Percentiles rank a stretch among this genome's conserved stretches.
Conservation (phyloP, 2,797 vertebrate genomes). For the Percopsis omiscomaycus region DNA sequence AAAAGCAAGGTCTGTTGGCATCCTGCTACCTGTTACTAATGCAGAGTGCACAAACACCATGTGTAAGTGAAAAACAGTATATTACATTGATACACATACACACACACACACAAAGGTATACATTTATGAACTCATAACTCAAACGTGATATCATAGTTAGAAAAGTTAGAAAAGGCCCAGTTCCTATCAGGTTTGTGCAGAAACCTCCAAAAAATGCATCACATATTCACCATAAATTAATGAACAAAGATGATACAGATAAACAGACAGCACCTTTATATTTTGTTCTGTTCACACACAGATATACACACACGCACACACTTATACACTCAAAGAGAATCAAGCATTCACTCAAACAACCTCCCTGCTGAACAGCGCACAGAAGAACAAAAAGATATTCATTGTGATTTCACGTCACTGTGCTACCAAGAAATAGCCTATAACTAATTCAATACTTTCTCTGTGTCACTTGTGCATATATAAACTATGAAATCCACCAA, state of each 20-base stretch:
- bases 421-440: conserved; percentile 76
- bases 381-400: conserved; percentile 66
- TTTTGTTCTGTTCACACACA: conserved; percentile 54
- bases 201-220: conserved; percentile 67
- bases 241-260: conserved; percentile 79
- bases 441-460: conserved; percentile 79
- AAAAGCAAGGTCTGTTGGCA: too few relatives aligned
- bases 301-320: neutral
- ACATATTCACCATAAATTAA: conserved; percentile 80
- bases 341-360: conserved; percentile 52
- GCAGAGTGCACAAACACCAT: too few relatives aligned
- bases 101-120: too few relatives aligned
- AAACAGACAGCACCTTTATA: conserved; percentile 71
- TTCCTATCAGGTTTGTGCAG: conserved; percentile 6
- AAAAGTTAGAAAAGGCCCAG: too few relatives aligned
- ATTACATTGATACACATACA: too few relatives aligned
- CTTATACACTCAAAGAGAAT: conserved; percentile 34
- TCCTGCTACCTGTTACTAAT: too few relatives aligned
- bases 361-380: conserved; percentile 64
- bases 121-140: too few relatives aligned
- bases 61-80: too few relatives aligned
- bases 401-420: conserved; percentile 76
- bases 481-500: conserved; percentile 72
- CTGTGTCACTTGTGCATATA: conserved; percentile 79
- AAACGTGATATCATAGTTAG: too few relatives aligned